Conservation (phyloP, 2,797 vertebrate species). For the Myioborus miniatus region DNA sequence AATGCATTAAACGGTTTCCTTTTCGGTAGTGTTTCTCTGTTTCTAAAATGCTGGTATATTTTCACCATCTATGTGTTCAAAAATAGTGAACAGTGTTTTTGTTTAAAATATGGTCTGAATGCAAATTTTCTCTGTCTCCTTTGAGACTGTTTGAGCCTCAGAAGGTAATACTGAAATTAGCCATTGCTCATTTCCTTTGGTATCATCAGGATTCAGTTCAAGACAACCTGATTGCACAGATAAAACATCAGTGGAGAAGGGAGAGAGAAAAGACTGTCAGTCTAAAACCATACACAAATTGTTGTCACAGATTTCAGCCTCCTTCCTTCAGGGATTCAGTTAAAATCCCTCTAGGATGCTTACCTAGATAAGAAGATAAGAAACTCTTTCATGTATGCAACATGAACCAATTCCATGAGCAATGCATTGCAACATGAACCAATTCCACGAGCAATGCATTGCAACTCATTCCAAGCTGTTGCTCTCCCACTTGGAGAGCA, state of each 20-base stretch:
- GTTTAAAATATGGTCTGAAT: not conserved
- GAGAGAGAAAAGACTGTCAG: not conserved
- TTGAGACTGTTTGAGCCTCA: not conserved
- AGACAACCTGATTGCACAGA: not conserved
- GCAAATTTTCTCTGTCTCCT: not conserved
- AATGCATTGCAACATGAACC: not conserved
- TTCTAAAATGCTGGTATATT: not conserved
- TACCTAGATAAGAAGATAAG: not conserved
- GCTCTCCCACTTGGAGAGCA: fast-evolving
- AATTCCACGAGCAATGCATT: not conserved
- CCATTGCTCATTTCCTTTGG: not conserved
- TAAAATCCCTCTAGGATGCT: not conserved
- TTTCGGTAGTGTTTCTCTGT: not conserved
- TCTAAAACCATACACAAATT: not conserved
- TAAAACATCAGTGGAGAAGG: not conserved
- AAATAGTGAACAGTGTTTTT: not conserved
- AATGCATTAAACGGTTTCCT: not conserved
- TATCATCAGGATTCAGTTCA: not conserved
- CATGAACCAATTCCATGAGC: not conserved
- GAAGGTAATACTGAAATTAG: not conserved
- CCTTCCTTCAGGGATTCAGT: not conserved
- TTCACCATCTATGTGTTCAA: not conserved
- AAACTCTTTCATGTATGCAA: not conserved
- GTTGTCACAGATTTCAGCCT: not conserved
- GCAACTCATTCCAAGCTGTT: not conserved